These are phyloP conservation scores for Megaceryle maxima DNA, from an alignment of 2,113 vertebrate species.

Conservation along the genomic window DNA sequence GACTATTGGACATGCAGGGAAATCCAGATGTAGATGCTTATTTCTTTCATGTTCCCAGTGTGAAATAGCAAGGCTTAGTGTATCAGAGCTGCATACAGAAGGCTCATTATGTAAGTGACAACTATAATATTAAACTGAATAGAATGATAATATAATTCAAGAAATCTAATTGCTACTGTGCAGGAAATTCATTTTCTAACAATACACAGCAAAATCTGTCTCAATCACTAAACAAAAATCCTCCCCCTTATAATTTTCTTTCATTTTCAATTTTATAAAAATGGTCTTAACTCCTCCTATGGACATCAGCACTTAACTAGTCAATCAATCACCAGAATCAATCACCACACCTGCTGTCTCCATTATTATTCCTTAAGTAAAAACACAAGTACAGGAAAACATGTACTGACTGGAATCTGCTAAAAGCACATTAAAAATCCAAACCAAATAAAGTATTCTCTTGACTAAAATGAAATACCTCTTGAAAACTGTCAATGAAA, in stretches of 20 bases:
- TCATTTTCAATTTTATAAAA: slow-evolving; percentile 59
- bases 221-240: slow-evolving; percentile 41
- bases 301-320: slow-evolving; percentile 40
- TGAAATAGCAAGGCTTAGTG: neutral
- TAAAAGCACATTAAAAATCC: neutral
- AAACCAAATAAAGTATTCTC: neutral
- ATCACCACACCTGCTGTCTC: slow-evolving; percentile 44
- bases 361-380: slow-evolving; percentile 42
- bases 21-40: neutral
- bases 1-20: neutral
- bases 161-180: slow-evolving; percentile 55
- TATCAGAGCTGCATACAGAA: slow-evolving; percentile 24
- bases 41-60: slow-evolving; percentile 7
- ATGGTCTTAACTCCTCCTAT: slow-evolving; percentile 15
- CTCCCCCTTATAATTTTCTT: slow-evolving; percentile 44
- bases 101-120: slow-evolving; percentile 48
- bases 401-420: slow-evolving; percentile 20
- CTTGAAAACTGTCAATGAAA: neutral
- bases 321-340: slow-evolving; percentile 55
- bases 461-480: neutral
- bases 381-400: neutral
- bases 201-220: slow-evolving; percentile 39
- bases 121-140: slow-evolving; percentile 56
- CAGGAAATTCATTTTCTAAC: slow-evolving; percentile 44
- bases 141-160: slow-evolving; percentile 55